phyloP scores from a whole-genome alignment of 2,888 invertebrate species.

The Coleophora flavipennella region DNA sequence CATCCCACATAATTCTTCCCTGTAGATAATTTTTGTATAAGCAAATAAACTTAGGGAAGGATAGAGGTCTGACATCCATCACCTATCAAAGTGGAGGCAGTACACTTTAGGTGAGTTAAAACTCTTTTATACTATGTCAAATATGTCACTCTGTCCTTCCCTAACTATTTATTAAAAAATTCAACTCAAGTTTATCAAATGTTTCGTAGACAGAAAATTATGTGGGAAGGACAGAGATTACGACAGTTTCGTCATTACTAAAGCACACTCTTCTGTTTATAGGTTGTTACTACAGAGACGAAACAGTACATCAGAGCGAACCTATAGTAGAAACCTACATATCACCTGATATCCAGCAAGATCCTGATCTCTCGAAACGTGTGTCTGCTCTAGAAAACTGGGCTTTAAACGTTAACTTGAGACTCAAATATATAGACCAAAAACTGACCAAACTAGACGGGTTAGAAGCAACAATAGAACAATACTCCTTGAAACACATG shows the following conservation, averaged over 20 bases:
- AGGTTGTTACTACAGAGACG: slow-evolving; percentile 47
- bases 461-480: slow-evolving; percentile 58
- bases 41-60: slow-evolving; percentile 50
- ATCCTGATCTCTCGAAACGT: slow-evolving; percentile 42
- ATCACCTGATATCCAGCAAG: slow-evolving; percentile 40
- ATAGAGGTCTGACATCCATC: slow-evolving; percentile 62
- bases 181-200: slow-evolving; percentile 2
- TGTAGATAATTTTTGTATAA: slow-evolving; percentile 18
- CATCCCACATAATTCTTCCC: slow-evolving; percentile 54
- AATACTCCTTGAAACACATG: slow-evolving; percentile 67
- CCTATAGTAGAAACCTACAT: slow-evolving; percentile 37
- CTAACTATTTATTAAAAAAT: slow-evolving; percentile 37
- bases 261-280: slow-evolving; percentile 24
- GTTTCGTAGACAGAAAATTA: slow-evolving; percentile 16
- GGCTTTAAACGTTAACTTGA: slow-evolving; percentile 64
- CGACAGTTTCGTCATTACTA: not conserved
- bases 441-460: slow-evolving; percentile 65
- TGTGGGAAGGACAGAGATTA: slow-evolving; percentile 64
- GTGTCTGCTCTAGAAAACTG: slow-evolving; percentile 56
- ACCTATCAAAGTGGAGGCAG: slow-evolving; percentile 63
- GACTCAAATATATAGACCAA: slow-evolving; percentile 69
- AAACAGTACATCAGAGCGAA: slow-evolving; percentile 25
- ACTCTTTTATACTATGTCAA: slow-evolving; percentile 30
- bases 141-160: slow-evolving; percentile 75
- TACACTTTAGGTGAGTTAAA: slow-evolving; percentile 68